Conservation (phyloP, 2,113 vertebrate genomes). For the Typhlomys cinereus region DNA sequence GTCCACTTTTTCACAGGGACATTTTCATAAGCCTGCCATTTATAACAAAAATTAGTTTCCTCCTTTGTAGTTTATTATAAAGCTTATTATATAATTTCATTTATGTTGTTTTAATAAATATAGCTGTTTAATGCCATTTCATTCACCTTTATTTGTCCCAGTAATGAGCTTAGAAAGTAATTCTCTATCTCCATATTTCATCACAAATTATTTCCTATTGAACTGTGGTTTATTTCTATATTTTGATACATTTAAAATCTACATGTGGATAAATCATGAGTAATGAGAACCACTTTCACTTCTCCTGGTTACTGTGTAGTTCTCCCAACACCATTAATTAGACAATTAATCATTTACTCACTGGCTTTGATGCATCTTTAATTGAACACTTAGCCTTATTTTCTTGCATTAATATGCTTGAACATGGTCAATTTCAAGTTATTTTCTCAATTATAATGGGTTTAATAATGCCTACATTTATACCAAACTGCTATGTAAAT, state of each 20-base stretch:
- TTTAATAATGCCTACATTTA: not conserved
- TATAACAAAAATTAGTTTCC: not conserved
- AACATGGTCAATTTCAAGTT: not conserved
- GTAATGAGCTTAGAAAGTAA: constrained; percentile 6
- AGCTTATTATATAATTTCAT: not conserved
- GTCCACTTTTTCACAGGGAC: not conserved
- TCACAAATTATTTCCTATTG: not conserved
- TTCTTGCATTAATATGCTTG: not conserved
- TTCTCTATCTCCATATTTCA: constrained; percentile 9
- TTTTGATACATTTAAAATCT: not conserved
- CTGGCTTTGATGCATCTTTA: not conserved
- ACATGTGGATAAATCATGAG: not conserved
- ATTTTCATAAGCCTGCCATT: not conserved
- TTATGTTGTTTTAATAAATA: not conserved
- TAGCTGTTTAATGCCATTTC: not conserved
- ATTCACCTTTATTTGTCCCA: not conserved
- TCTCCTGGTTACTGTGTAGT: not conserved
- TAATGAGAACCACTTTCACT: not conserved
- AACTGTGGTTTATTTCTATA: not conserved
- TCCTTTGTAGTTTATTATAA: not conserved
- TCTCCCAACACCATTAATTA: not conserved
- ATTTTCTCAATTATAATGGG: constrained; percentile 36
- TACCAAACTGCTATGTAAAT: too few relatives aligned
- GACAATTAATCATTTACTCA: not conserved
- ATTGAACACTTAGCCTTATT: not conserved